Conservation (phyloP, 2,888 invertebrate genomes). For the Lingula anatina region DNA sequence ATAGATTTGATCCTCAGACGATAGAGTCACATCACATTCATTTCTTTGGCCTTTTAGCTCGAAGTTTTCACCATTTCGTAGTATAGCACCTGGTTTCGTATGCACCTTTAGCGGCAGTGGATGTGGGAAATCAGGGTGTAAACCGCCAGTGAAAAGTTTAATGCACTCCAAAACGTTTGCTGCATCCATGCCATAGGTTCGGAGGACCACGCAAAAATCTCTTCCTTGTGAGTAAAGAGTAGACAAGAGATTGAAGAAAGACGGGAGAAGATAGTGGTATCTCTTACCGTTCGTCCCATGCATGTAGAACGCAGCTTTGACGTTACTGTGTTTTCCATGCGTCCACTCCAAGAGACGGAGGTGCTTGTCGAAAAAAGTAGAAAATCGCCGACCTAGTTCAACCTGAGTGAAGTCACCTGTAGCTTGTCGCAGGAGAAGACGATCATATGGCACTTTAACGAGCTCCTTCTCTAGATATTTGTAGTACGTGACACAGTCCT, state of each 20-base stretch:
- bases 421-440: slow-evolving; percentile 31
- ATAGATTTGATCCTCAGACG: too few species aligned
- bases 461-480: slow-evolving; percentile 41
- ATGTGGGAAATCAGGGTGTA: slow-evolving; percentile 38
- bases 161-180: slow-evolving; percentile 37
- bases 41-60: too few species aligned
- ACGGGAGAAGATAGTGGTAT: slow-evolving; percentile 49
- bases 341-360: slow-evolving; percentile 35
- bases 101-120: slow-evolving; percentile 24
- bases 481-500: slow-evolving; percentile 38
- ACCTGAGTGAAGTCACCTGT: slow-evolving; percentile 46
- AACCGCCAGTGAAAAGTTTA: slow-evolving; percentile 25
- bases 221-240: slow-evolving; percentile 26
- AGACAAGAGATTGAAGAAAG: slow-evolving; percentile 40
- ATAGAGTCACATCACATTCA: too few species aligned
- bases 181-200: slow-evolving; percentile 48
- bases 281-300: slow-evolving; percentile 27
- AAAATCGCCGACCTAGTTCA: slow-evolving; percentile 31
- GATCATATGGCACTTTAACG: slow-evolving; percentile 35
- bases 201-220: slow-evolving; percentile 41
- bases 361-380: slow-evolving; percentile 32
- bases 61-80: slow-evolving; percentile 17
- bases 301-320: slow-evolving; percentile 27
- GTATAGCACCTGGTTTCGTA: slow-evolving; percentile 25
- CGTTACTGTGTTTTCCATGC: slow-evolving; percentile 12